Base-by-base conservation (phyloP, 2,888 invertebrate genomes). In the Apamea crenata region DNA sequence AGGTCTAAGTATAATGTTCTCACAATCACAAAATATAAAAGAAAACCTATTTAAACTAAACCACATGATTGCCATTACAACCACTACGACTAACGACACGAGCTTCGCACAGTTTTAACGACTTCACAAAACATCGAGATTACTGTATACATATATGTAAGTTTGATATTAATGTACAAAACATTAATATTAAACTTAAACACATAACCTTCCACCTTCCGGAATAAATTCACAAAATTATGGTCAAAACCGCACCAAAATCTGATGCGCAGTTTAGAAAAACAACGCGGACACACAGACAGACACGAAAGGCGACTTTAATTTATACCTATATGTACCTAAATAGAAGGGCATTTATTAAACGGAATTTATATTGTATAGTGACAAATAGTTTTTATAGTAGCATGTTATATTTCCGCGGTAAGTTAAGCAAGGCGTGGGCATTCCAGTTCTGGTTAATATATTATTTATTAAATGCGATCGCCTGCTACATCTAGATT, bases 391-490 rank as follows among this genome's bases (percentile, higher is more conserved):
- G 73, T 83, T 80, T 82, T 78, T 81, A 77, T 65, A 68, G 25
- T n/a, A 66, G 14, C 32, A 59, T 68, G 70, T 80, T 73, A 82
- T 81, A 86, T 89, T 89, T 88, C 88, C 90, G 84, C 70, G 79
- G 67, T 81, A 69, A 63, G 61, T 74, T 63, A 77, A 32, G 32
- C 72, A 70, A 82, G 90, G 86, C 77, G 86, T 83, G 86, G 85
- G 78, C 88, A 89, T 87, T 85, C 88, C 77, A 67, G 81, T 77
- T 68, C 75, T 68, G 70, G 78, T 82, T 80, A 77, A 82, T 86
- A 81, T 84, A 83, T 84, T 87, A 85, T 87, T 88, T 85, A 88
- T 87, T 80, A 81, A 86, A 87, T 86, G 69, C 83, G 67, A 80
- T 82, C 65, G 50, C 73, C 69, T 47, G 78, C 73, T 82, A 82